Conservation (phyloP, 2,113 vertebrate genomes). For the Oophaga pumilio region DNA sequence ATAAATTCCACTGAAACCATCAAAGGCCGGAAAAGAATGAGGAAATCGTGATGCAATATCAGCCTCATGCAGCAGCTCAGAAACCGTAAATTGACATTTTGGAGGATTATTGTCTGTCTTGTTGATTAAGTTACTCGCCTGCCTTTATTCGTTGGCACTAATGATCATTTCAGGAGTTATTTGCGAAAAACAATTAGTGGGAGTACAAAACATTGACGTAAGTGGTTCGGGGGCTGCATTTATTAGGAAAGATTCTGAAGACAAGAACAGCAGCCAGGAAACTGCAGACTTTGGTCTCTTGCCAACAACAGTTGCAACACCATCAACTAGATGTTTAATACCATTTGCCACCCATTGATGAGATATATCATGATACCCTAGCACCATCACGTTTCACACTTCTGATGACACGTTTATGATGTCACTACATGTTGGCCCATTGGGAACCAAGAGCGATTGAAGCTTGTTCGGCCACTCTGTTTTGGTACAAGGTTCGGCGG, state of each 20-base stretch:
- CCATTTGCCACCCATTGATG: not conserved
- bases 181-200: conserved; percentile 56
- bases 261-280: not conserved
- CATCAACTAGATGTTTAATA: not conserved
- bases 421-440: not conserved
- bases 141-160: conserved; percentile 47
- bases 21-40: conserved; percentile 24
- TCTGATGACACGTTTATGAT: not conserved
- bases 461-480: too few relatives aligned
- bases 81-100: conserved; percentile 54
- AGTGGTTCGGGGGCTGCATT: not conserved
- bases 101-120: conserved; percentile 42
- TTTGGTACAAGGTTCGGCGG: too few relatives aligned
- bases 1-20: conserved; percentile 11
- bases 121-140: conserved; percentile 53
- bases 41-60: conserved; percentile 14
- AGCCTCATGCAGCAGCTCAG: conserved; percentile 15
- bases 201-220: conserved; percentile 48
- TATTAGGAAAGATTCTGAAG: not conserved
- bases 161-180: conserved; percentile 54
- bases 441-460: too few relatives aligned
- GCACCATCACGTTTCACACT: not conserved
- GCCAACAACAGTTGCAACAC: not conserved
- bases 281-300: not conserved
- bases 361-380: not conserved